phyloP scores from a whole-genome alignment of 1,140 invertebrate genomes.

The Solenopsis invicta region DNA sequence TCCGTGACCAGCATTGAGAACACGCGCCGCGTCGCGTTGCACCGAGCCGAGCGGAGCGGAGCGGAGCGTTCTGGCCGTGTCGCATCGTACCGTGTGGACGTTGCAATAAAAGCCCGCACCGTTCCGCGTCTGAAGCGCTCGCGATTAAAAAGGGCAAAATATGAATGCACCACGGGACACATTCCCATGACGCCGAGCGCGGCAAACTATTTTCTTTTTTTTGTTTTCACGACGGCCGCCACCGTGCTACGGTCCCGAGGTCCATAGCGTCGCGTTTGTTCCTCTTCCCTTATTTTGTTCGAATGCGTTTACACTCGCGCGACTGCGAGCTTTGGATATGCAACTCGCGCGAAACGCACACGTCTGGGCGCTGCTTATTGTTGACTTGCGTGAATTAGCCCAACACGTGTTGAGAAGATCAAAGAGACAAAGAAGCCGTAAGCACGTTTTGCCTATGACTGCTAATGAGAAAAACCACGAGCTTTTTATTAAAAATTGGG shows the following conservation, averaged over 20 bases:
- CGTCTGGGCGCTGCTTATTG: constrained; percentile 18
- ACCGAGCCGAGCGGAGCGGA: not conserved
- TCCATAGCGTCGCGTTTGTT: constrained; percentile 30
- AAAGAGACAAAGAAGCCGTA: constrained; percentile 11
- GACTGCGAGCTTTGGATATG: constrained; percentile 32
- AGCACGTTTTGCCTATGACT: not conserved
- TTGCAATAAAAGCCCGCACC: constrained; percentile 62
- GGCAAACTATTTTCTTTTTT: not conserved
- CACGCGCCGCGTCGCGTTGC: constrained; percentile 23
- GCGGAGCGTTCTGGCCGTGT: constrained; percentile 25
- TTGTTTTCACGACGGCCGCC: constrained; percentile 3
- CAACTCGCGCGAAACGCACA: constrained; percentile 40
- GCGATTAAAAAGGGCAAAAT: constrained; percentile 77
- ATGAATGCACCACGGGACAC: constrained; percentile 70
- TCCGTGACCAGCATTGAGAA: constrained; percentile 71
- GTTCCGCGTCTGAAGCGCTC: constrained; percentile 73
- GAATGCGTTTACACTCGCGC: constrained; percentile 42
- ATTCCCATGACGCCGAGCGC: constrained; percentile 1
- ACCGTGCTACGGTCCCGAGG: constrained; percentile 13
- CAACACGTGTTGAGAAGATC: constrained; percentile 15
- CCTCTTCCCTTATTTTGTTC: constrained; percentile 37
- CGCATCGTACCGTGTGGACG: constrained; percentile 12
- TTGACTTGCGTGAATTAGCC: constrained; percentile 26
- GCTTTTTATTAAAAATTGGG: not conserved
- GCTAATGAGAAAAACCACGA: not conserved